Base-by-base conservation (phyloP, 2,888 invertebrate species). In the Drosophila mimetica region DNA sequence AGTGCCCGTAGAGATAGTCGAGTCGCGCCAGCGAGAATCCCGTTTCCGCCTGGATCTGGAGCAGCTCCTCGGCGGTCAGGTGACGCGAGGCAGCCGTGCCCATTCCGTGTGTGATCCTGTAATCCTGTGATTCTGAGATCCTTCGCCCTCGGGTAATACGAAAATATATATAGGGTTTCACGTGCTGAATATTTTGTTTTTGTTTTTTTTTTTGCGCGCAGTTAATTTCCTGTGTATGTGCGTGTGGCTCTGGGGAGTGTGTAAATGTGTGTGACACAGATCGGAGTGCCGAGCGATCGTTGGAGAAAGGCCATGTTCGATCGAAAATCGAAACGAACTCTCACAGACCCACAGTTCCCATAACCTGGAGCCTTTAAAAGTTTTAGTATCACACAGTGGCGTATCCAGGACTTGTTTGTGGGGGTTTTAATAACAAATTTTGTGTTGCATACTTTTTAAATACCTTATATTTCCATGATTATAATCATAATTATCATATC, bases 1-100 rank as follows among this genome's bases (percentile, higher is more conserved):
- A 77, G 9, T 71, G 61, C 0, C 60, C 75, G 11, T 66, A 37
- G 46, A 80, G 16, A 4, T 75, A 74, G 25, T 80, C 78, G 22
- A 80, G 64, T 9, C 67, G 60, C 0, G 41, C 22, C 6, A 39
- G 30, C 14, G 77, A 74, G 41, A 77, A 77, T 0, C 78, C 77
- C 5, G 77, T 50, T 13, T 74, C 81, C 9, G 11, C 52, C 8
- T 74, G 55, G 1, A 80, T 59, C 6, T 42, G 20, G 0, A 37
- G 14, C 14, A 71, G n/a, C 16, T 61, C 61, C 16, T 64, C 66
- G 13, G 14, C 32, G 34, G 61, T 61, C 25, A 77, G n/a, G 4
- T 67, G 50, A 4, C 77, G 42, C 0, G 78, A 65, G 11, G 64
- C 41, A 2, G 67, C 48, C 7, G 61, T 61, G 9, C 78, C 77